phyloP scores from a whole-genome alignment of 2,888 invertebrate genomes.

The Mesorhabditis sp. region DNA sequence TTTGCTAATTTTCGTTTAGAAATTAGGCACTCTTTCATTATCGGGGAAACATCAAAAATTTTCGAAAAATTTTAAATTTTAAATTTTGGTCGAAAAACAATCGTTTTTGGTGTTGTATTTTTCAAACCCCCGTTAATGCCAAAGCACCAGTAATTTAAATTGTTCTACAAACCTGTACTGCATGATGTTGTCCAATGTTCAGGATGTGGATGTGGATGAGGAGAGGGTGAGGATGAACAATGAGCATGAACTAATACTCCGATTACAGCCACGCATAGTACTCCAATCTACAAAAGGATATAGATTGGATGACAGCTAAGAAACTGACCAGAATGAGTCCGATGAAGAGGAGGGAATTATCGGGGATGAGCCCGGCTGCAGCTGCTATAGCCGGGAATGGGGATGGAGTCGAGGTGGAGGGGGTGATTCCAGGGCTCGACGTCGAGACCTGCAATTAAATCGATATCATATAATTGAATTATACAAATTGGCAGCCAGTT shows the following conservation, averaged over 20 bases:
- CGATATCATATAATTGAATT: too few species aligned
- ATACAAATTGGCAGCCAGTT: too few species aligned
- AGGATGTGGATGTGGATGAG: not conserved
- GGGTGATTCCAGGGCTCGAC: too few species aligned
- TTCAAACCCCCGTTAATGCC: too few species aligned
- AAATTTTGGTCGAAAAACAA: too few species aligned
- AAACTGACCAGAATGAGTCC: not conserved
- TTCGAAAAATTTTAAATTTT: too few species aligned
- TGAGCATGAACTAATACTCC: not conserved
- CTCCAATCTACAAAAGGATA: not conserved
- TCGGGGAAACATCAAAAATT: too few species aligned
- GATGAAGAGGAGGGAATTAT: slow-evolving; percentile 1
- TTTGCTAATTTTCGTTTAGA: too few species aligned
- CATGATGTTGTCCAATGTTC: slow-evolving; percentile 5
- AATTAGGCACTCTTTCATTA: too few species aligned
- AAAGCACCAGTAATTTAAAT: too few species aligned
- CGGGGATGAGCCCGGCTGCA: not conserved
- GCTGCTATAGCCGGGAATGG: not conserved
- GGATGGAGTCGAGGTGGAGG: not conserved
- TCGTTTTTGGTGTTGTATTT: too few species aligned
- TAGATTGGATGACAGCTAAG: not conserved
- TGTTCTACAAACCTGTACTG: not conserved
- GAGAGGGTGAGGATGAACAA: not conserved
- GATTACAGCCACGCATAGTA: slow-evolving; percentile 3
- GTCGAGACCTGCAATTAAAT: too few species aligned